Percentiles rank a stretch among this genome's conserved stretches.
phyloP scores from a whole-genome alignment of 1,140 invertebrate genomes.

The Aphelenchoides besseyi region DNA sequence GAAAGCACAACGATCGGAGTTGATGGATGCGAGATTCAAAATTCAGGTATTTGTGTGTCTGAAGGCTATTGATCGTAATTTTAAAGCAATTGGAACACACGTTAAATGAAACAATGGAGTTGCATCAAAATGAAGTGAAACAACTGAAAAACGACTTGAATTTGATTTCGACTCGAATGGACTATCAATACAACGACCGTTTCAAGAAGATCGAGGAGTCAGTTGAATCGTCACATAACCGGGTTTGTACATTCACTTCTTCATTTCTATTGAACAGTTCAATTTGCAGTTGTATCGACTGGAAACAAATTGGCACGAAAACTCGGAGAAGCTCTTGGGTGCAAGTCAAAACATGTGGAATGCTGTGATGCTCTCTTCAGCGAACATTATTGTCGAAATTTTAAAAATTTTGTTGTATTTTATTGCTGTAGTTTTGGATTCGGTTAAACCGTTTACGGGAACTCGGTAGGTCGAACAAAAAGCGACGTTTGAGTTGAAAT shows the following conservation, averaged over 20 bases:
- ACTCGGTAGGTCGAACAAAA: slow-evolving; percentile 32
- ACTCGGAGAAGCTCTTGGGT: slow-evolving; percentile 40
- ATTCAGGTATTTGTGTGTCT: slow-evolving; percentile 36
- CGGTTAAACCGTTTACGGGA: slow-evolving; percentile 45
- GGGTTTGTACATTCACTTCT: slow-evolving; percentile 19
- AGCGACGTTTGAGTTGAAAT: background rate
- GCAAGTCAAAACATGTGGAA: slow-evolving; percentile 49
- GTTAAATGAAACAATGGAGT: slow-evolving; percentile 50
- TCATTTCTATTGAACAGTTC: background rate
- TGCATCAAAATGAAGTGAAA: slow-evolving; percentile 50
- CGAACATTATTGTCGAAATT: slow-evolving; percentile 48
- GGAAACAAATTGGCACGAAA: slow-evolving; percentile 49
- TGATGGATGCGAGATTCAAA: slow-evolving; percentile 40
- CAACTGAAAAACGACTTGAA: slow-evolving; percentile 52
- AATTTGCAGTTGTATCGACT: slow-evolving; percentile 44
- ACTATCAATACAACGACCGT: slow-evolving; percentile 49
- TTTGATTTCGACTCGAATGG: slow-evolving; percentile 46
- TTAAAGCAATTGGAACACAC: slow-evolving; percentile 49
- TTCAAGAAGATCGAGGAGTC: slow-evolving; percentile 53
- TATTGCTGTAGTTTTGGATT: slow-evolving; percentile 47
- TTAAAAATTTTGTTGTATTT: slow-evolving; percentile 46
- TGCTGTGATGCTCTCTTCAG: slow-evolving; percentile 39
- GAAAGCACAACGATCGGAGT: slow-evolving; percentile 36
- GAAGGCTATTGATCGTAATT: background rate
- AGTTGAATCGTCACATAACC: slow-evolving; percentile 37